Evolutionary conservation across 2,888 invertebrate genomes (phyloP).

Genomic region (Eulithis testata): DNA sequence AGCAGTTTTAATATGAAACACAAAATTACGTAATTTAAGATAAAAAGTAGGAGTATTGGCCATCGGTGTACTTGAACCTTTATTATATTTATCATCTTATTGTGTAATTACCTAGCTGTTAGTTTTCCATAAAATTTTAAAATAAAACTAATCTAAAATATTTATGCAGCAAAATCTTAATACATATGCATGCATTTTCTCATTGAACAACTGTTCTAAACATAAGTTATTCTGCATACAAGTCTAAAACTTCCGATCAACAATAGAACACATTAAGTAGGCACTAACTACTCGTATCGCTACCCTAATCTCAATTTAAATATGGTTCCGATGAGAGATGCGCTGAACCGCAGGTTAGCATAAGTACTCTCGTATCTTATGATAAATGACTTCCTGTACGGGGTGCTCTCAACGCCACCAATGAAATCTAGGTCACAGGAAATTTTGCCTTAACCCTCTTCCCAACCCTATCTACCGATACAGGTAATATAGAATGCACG

Average conservation of each 20-base stretch:
- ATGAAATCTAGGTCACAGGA: constrained; percentile 72
- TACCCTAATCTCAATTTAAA: constrained; percentile 15
- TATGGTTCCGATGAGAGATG: constrained; percentile 30
- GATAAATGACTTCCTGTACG: constrained; percentile 48
- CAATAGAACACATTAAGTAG: not conserved
- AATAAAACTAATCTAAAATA: too few species aligned
- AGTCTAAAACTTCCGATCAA: not conserved
- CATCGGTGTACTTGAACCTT: too few species aligned
- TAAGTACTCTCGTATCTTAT: constrained; percentile 44
- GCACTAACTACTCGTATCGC: not conserved
- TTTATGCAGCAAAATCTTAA: too few species aligned
- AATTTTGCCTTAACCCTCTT: constrained; percentile 57
- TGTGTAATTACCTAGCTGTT: too few species aligned
- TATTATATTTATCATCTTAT: too few species aligned
- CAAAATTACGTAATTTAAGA: too few species aligned
- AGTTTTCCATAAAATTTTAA: too few species aligned
- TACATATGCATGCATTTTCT: too few species aligned
- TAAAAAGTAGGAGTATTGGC: too few species aligned
- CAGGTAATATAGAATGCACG: constrained; percentile 40
- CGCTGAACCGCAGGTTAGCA: constrained; percentile 36
- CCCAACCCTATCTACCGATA: constrained; percentile 38
- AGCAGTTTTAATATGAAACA: too few species aligned
- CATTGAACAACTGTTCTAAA: too few species aligned
- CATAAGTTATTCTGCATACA: not conserved
- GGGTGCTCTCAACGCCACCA: constrained; percentile 41